Evolutionary conservation across 2,888 invertebrate genomes (phyloP), one percentile per base, ranked within the genome.

Genomic region (Chrysomela aeneicollis): DNA sequence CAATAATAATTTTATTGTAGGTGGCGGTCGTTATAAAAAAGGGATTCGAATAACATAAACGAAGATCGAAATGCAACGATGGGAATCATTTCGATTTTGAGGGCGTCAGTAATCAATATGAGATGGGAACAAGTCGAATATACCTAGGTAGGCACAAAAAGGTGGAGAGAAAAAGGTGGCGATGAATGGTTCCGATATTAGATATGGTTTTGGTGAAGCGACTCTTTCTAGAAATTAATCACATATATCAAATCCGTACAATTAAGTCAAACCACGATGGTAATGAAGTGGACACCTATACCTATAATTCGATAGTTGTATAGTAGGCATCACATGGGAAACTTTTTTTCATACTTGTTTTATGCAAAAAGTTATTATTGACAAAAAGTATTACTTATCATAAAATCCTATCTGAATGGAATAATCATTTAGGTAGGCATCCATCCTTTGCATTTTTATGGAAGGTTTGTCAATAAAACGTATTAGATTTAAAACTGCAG

Each of bases 1-100:
- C 66, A 63, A 59, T 63, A 59, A 58, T 58, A 26, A 26, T 66
- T 66, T 63, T 65, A 65, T 65, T 65, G 59, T 59, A 52, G 50
- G 52, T 61, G 61, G 53, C 54, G 59, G 15, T 15, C n/a, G 10
- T 8, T 42, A n/a, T 42, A 42, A 42, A 42, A 42, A 42, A 42
- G 42, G 15, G 42, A 42, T 42, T 35, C 32, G 32, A 42, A 42
- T 42, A 42, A 3, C n/a, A 42, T 2, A 42, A 15, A 42, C 8
- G 42, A 42, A n/a, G 42, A 42, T 42, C 15, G 42, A 42, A 15
- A 42, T 42, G 42, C 15, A 12, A 42, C 15, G n/a, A n/a, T 15
- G n/a, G 6, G 42, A 42, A 42, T 10, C n/a, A 15, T 42, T 42
- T 15, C 42, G 42, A 35, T 35, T 35, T 5, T 35, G 32, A 35